A percentile compares a stretch with the other conserved stretches of the same genome.
These are phyloP conservation scores for Euura saliciscinereae DNA, from an alignment of 1,140 invertebrate genomes.

Conservation along the genomic window DNA sequence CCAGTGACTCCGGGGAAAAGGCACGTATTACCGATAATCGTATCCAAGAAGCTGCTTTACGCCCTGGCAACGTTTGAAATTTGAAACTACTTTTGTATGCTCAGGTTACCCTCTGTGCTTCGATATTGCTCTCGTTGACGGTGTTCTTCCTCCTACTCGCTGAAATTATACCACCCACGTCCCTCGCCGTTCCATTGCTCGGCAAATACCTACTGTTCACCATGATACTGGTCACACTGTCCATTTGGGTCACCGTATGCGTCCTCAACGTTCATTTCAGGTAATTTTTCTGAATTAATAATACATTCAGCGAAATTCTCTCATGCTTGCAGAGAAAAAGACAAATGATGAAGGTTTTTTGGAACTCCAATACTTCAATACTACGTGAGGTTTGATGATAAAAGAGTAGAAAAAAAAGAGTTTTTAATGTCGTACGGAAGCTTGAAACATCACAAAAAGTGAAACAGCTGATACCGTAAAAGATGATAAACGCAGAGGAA, in stretches of 20 bases:
- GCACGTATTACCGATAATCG: conserved; percentile 51
- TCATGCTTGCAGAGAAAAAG: too few relatives aligned
- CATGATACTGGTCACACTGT: conserved; percentile 96
- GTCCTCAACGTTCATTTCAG: conserved; percentile 98
- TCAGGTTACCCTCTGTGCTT: conserved; percentile 91
- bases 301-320: too few relatives aligned
- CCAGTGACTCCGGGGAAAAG: conserved; percentile 95
- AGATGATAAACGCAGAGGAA: neutral
- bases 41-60: neutral
- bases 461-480: neutral
- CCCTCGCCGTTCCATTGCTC: conserved; percentile 94
- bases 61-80: neutral
- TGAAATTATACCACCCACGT: conserved; percentile 97
- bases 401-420: too few relatives aligned
- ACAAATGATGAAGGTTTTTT: too few relatives aligned
- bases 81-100: conserved; percentile 14
- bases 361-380: too few relatives aligned
- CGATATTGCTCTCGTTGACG: conserved; percentile 96
- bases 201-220: conserved; percentile 97
- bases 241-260: conserved; percentile 96
- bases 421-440: too few relatives aligned
- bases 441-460: too few relatives aligned
- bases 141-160: conserved; percentile 98
- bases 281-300: conserved; percentile 63
- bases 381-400: too few relatives aligned